Evolutionary conservation across 2,888 invertebrate genomes (phyloP), one percentile per base, ranked within the genome.

Genomic region (Pristionchus japonicus): DNA sequence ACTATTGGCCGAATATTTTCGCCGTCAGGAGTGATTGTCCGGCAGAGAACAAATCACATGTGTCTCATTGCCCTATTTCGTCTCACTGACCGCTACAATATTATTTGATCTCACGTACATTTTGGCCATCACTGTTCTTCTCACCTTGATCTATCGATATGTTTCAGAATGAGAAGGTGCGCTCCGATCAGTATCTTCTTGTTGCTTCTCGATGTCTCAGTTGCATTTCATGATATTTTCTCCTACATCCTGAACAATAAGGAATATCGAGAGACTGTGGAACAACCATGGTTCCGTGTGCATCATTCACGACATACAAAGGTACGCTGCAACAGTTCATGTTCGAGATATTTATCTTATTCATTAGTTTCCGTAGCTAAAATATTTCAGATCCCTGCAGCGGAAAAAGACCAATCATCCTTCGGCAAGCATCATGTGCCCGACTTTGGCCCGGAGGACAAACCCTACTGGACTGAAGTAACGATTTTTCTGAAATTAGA

Each of bases 221-320:
- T 20, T 3, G 82, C 82, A 0, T 83, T 83, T 23, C 27, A 31
- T 6, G 31, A 40, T 20, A 52, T 49, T 3, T 83, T 83, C 20
- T 34, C 49, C 7, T 85, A 47, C 34, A 13, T 61, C 13, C 64
- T 92, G 74, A 91, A 90, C 27, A 89, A 90, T 57, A 86, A 88
- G 40, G 89, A 88, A 15, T 92, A 92, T 87, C 84, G 70, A 47
- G 91, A 91, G 84, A 89, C 89, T 40, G 43, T 89, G 61, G 91
- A 91, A 80, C 92, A 92, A 88, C 92, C 92, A 3, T 92, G 91
- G 91, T 92, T 92, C 85, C 74, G 91, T 40, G 89, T 89, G 85
- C 92, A 92, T 80, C 89, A 90, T 43, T 90, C 90, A 34, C 91
- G 90, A 43, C 89, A 90, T 27, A 67, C 43, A 3, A 86, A 86